phyloP scores from a whole-genome alignment of 1,140 invertebrate species.

The Tetragonula clypearis region DNA sequence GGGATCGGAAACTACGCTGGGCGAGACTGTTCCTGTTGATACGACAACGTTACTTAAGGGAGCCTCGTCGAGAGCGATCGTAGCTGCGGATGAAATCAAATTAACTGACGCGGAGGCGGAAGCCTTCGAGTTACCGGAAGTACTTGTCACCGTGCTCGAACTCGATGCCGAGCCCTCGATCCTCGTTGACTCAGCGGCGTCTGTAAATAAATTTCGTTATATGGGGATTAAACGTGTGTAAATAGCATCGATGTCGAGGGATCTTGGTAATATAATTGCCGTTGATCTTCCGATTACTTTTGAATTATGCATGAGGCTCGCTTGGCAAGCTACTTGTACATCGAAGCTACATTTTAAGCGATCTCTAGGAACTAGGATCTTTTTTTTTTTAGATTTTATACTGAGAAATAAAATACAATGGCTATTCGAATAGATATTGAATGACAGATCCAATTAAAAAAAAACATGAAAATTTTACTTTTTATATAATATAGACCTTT shows the following conservation, averaged over 20 bases:
- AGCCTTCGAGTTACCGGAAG: neutral
- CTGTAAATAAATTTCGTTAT: constrained; percentile 16
- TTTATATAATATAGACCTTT: no score
- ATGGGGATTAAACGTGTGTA: neutral
- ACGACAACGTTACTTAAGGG: constrained; percentile 33
- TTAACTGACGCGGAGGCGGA: constrained; percentile 11
- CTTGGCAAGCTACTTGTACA: neutral
- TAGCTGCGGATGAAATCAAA: constrained; percentile 24
- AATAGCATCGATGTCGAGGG: neutral
- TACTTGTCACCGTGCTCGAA: neutral
- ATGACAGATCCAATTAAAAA: no score
- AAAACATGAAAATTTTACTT: no score
- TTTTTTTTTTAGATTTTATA: neutral
- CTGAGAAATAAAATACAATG: neutral
- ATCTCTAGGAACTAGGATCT: neutral
- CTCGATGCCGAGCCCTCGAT: constrained; percentile 9
- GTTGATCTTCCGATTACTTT: neutral
- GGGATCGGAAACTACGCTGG: constrained; percentile 19
- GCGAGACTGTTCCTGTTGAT: neutral
- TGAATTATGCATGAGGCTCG: neutral
- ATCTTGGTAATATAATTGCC: no score
- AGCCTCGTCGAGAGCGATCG: constrained; percentile 5
- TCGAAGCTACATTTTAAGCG: neutral
- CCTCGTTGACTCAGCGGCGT: neutral
- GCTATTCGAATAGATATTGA: no score